These are phyloP conservation scores for Opisthocomus hoazin DNA, from an alignment of 2,113 vertebrate genomes.

Conservation along the genomic window DNA sequence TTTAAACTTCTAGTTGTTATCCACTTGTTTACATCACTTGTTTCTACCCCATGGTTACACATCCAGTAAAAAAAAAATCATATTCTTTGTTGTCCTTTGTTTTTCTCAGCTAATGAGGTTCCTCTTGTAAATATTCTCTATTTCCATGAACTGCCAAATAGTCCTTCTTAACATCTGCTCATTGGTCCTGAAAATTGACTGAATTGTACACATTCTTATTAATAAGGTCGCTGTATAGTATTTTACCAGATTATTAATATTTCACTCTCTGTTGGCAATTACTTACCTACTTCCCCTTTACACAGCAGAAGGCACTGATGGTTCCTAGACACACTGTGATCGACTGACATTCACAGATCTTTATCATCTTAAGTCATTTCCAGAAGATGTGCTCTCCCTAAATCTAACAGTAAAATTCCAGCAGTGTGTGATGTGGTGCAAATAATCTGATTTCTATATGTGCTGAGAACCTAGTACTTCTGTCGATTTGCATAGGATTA, in stretches of 20 bases:
- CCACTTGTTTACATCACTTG: not conserved
- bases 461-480: not conserved
- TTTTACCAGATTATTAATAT: not conserved
- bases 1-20: not conserved
- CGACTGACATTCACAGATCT: not conserved
- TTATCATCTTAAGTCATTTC: not conserved
- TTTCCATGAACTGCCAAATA: not conserved
- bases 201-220: not conserved
- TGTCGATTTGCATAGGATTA: not conserved
- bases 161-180: not conserved
- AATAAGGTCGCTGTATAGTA: not conserved
- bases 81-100: not conserved
- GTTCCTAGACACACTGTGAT: not conserved
- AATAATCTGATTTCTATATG: not conserved
- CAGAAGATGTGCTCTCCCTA: not conserved
- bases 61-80: not conserved
- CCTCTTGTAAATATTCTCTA: not conserved
- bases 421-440: not conserved
- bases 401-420: not conserved
- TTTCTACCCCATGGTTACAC: not conserved
- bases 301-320: not conserved
- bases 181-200: conserved; percentile 2
- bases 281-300: not conserved
- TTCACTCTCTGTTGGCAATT: not conserved
- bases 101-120: not conserved